Conservation (phyloP, 2,888 invertebrate species). For the Athrips mouffetella region DNA sequence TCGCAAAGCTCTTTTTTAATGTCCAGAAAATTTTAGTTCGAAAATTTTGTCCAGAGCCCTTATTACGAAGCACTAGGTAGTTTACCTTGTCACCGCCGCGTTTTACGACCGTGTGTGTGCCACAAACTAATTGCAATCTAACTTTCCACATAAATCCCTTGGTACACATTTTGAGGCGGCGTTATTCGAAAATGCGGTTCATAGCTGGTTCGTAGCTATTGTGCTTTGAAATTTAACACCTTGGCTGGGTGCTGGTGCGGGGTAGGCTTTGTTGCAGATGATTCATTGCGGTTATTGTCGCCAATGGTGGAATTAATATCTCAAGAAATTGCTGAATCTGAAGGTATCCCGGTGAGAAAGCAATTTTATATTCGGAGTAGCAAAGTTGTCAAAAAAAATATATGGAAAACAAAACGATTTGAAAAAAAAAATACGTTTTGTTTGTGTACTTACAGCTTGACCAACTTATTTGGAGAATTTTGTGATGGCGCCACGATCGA, state of each 20-base stretch:
- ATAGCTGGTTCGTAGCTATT: constrained; percentile 33
- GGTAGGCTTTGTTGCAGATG: constrained; percentile 55
- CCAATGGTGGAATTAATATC: constrained; percentile 70
- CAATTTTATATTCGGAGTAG: no score
- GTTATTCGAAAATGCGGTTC: constrained; percentile 43
- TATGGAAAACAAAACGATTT: no score
- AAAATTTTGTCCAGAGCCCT: no score
- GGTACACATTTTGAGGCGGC: constrained; percentile 41
- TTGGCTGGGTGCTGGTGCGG: constrained; percentile 42
- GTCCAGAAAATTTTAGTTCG: background rate
- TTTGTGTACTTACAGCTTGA: no score
- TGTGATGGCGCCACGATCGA: no score
- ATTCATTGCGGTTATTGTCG: constrained; percentile 69
- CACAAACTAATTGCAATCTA: constrained; percentile 62
- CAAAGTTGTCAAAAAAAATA: no score
- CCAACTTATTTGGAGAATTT: no score
- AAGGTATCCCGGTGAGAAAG: background rate
- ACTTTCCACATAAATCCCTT: constrained; percentile 64
- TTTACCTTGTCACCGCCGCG: background rate
- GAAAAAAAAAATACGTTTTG: no score
- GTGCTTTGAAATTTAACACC: constrained; percentile 64
- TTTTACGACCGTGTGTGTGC: constrained; percentile 5
- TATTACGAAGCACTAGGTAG: constrained; percentile 2
- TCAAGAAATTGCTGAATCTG: constrained; percentile 22
- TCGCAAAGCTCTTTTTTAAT: background rate